Base-by-base conservation (phyloP, 2,113 vertebrate species). In the Tupaia chinensis region DNA sequence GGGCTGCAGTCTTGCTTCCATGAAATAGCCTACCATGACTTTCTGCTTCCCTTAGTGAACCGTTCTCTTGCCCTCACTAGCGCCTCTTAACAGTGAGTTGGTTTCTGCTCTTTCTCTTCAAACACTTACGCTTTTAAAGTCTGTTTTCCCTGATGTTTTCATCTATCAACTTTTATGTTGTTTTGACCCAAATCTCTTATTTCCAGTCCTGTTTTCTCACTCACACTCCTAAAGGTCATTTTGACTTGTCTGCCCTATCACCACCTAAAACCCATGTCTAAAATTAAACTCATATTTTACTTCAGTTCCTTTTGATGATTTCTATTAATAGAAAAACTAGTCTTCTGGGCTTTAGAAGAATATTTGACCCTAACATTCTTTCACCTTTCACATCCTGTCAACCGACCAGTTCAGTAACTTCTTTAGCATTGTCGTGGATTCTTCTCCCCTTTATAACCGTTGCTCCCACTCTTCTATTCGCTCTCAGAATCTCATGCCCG, bases 231-330 rank as follows among this genome's bases (percentile, higher is more conserved):
- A 61, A 81, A 88, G 65, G 65, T 95, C 78, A 27, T 54, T 70
- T 61, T 85, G 56, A 54, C 56, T 68, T 19, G 3, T 65, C 80
- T 60, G 22, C 66, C 66, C 34, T 54, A 12, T 19, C 6, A 22
- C 78, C 94, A 85, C 81, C 78, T 94, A 70, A 74, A 92, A 93
- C 78, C 85, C 44, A 58, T 56, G 65, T 70, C 94, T 96, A 87
- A 95, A 94, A 95, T 95, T 90, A 95, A 96, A 88, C 81, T 88
- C 88, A 69, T 87, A 89, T 96, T 95, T 95, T 92, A 97, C 73
- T 95, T 90, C 29, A 17, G 61, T 63, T 68, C 95, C 88, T 80
- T 78, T 60, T 81, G 78, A 82, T 80, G 19, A 58, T 87, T 92
- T 95, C 87, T 95, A 20, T 81, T 95, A 92, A 69, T 58, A 93